phyloP scores from a whole-genome alignment of 2,113 vertebrate species.

The Sula dactylatra region DNA sequence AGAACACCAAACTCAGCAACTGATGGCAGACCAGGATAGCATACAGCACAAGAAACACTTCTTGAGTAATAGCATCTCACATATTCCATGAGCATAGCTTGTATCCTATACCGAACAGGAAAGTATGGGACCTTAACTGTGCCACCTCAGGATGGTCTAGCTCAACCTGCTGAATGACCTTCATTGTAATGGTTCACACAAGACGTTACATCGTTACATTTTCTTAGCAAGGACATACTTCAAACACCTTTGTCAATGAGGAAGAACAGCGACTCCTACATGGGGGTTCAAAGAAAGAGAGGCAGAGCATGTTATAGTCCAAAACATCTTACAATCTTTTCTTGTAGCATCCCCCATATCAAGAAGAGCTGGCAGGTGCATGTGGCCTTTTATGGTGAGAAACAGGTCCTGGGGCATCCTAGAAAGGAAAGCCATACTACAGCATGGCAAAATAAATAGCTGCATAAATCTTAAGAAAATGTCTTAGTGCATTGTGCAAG shows the following conservation, averaged over 20 bases:
- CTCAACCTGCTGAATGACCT: constrained; percentile 50
- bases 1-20: constrained; percentile 44
- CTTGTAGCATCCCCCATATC: constrained; percentile 64
- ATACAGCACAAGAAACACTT: constrained; percentile 53
- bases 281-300: constrained; percentile 69
- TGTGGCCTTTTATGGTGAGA: constrained; percentile 65
- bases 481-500: constrained; percentile 57
- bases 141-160: constrained; percentile 36
- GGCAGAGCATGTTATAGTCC: constrained; percentile 67
- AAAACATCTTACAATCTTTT: constrained; percentile 70
- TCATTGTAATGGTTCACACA: constrained; percentile 62
- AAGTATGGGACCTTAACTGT: constrained; percentile 16
- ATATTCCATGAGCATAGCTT: constrained; percentile 36
- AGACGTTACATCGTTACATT: constrained; percentile 62
- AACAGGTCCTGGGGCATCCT: constrained; percentile 67
- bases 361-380: constrained; percentile 69
- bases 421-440: constrained; percentile 71
- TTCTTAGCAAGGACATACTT: constrained; percentile 69
- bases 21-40: constrained; percentile 38
- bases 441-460: constrained; percentile 69
- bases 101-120: constrained; percentile 21
- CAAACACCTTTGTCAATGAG: constrained; percentile 65
- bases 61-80: constrained; percentile 38
- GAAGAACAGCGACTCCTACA: constrained; percentile 62
- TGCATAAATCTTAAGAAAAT: constrained; percentile 66